These are phyloP conservation scores for Rhingia campestris DNA, from an alignment of 2,888 invertebrate species.

Conservation along the genomic window DNA sequence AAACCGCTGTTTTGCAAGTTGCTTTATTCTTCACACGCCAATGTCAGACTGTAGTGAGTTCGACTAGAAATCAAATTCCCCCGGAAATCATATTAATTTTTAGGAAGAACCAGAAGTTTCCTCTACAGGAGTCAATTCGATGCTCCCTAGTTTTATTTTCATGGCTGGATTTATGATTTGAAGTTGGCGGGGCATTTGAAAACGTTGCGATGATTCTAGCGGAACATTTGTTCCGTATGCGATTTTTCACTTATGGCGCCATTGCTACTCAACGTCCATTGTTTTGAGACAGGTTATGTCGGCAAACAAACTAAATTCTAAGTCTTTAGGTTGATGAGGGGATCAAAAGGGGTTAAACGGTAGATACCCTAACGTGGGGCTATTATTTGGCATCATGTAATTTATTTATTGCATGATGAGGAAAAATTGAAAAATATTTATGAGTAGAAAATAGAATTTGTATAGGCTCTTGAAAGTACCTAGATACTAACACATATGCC, in stretches of 20 bases:
- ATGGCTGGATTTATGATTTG: constrained; percentile 16
- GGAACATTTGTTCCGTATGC: constrained; percentile 17
- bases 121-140: constrained; percentile 40
- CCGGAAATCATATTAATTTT: constrained; percentile 70
- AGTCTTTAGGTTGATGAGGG: neutral
- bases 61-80: constrained; percentile 63
- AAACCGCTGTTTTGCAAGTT: neutral
- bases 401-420: constrained; percentile 61
- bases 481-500: too few relatives aligned
- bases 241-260: constrained; percentile 31
- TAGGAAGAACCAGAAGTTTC: constrained; percentile 46
- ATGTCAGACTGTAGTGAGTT: constrained; percentile 56
- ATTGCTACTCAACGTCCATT: neutral
- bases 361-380: constrained; percentile 1
- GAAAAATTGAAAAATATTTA: constrained; percentile 43
- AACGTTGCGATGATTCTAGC: constrained; percentile 37
- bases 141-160: constrained; percentile 28
- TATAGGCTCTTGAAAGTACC: neutral
- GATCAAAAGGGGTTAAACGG: neutral
- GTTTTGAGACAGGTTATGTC: constrained; percentile 3
- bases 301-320: constrained; percentile 27
- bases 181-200: constrained; percentile 51
- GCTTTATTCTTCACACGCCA: constrained; percentile 30
- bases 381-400: constrained; percentile 48
- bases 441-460: neutral